Base-by-base conservation (phyloP, 64 coral and sea anemone genomes). In the Montipora capricornis region DNA sequence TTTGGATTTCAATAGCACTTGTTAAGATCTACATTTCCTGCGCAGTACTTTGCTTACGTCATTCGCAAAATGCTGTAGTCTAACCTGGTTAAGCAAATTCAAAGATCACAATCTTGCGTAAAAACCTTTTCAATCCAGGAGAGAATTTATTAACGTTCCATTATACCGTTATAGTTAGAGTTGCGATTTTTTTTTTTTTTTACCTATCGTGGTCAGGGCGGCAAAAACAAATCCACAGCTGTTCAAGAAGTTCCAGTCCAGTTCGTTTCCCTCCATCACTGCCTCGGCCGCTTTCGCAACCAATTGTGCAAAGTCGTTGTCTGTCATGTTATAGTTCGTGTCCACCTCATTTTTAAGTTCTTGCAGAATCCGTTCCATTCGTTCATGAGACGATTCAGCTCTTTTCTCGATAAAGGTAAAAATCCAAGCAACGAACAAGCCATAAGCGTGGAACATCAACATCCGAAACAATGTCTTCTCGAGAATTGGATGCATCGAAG, bases 291-390 rank as follows among this genome's bases (percentile, higher is more conserved):
- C 82, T 22, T 13, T 86, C 4, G 4, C 71, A 10, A 50, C 44
- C 15, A 86, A 86, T 22, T 7, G 48, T 0, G 70, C 45, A 73
- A 86, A 86, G 61, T 86, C 62, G 14, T 50, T 73, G 45, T 86
- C 64, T 50, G 82, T 71, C 66, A 86, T 86, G 47, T 86, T 86
- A 73, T 86, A 86, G 16, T 71, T 86, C 16, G 17, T 44, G 20
- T 20, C 3, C 4, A 73, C 19, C 49, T 86, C 82, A 7, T 47
- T 71, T 86, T 17, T 86, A 8, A 86, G 17, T 86, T 73, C 66
- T 6, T n/a, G 47, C 11, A 86, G 19, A 6, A 19, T 22, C 11
- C 44, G 19, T 50, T 8, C 46, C 62, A 73, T 73, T 49, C 47
- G 47, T 3, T 22, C 17, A 12, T 51, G 19, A 20, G 16, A 16